Conservation (phyloP, 2,113 vertebrate genomes). For the Alosa alosa region DNA sequence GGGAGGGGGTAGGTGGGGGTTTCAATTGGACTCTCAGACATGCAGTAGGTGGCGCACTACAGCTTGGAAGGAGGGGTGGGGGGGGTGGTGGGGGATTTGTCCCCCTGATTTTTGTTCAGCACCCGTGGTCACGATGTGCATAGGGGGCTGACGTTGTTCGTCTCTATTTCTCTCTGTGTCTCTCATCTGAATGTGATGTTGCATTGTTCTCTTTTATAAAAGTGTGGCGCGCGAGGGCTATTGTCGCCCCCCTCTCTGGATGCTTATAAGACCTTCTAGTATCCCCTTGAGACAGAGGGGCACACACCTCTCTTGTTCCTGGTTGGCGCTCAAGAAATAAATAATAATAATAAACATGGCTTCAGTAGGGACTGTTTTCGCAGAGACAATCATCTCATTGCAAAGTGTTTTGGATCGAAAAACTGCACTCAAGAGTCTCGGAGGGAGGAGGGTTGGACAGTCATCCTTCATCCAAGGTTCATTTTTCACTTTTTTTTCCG, state of each 20-base stretch:
- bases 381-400: slow-evolving; percentile 40
- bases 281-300: neutral
- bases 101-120: neutral
- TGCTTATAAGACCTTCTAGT: neutral
- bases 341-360: neutral
- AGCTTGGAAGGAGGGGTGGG: too few species aligned
- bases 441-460: slow-evolving; percentile 6
- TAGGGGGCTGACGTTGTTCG: neutral
- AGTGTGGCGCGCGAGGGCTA: neutral
- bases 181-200: neutral
- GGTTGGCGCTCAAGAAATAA: neutral
- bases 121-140: neutral
- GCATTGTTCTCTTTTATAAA: neutral
- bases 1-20: neutral
- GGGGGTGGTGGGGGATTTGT: neutral
- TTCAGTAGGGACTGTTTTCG: slow-evolving; percentile 35
- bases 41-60: neutral
- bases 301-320: neutral
- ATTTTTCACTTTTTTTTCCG: slow-evolving; percentile 15
- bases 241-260: neutral
- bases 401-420: slow-evolving; percentile 11
- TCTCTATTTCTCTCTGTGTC: neutral
- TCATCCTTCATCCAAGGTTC: slow-evolving; percentile 8
- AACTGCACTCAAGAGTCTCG: neutral
- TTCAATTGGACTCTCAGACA: neutral